Base-by-base conservation (phyloP, 2,888 invertebrate genomes). In the Monoplex corrugatus region DNA sequence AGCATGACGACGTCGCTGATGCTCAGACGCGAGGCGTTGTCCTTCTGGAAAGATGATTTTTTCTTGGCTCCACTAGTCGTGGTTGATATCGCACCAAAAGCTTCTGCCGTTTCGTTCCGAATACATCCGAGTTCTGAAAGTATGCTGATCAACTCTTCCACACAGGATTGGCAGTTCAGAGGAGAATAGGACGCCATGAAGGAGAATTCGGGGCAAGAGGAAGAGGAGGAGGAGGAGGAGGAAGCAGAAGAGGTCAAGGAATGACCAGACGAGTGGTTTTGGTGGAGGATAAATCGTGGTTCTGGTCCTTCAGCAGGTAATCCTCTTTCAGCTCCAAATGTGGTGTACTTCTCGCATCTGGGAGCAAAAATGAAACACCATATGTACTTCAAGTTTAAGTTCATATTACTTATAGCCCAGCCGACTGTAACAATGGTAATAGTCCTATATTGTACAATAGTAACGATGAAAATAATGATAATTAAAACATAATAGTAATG, bases 101-200 rank as follows among this genome's bases (percentile, higher is more conserved):
- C 10, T 50, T 8, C 10, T 50, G 50, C 16, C 16, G 50, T 50
- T 50, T 50, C 16, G 8, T 40, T 40, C 10, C 38, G 72, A 13
- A 72, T 13, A 19, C 35, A n/a, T 40, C 35, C 32, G 45, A 87
- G 32, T 40, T 96, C 99, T 2, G n/a, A 44, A 6, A 84, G n/a
- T 28, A 89, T 72, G 6, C 8, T 10, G 40, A 83, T 8, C 10
- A 43, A 19, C 6, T 83, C 88, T 38, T 23, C 8, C 5, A 32
- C 63, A 32, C 82, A 83, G 6, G 28, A n/a, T 50, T 32, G 1
- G 82, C 82, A 88, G 43, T 82, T 38, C 10, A 88, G 43, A 3
- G 83, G 88, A n/a, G 40, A 87, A 16, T 63, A 68, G 75, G 72
- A 32, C 3, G 43, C 43, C n/a, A 75, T 83, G 83, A 87, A 87